These are phyloP conservation scores for Chymomyza amoena DNA, from an alignment of 2,888 invertebrate species.

Conservation along the genomic window DNA sequence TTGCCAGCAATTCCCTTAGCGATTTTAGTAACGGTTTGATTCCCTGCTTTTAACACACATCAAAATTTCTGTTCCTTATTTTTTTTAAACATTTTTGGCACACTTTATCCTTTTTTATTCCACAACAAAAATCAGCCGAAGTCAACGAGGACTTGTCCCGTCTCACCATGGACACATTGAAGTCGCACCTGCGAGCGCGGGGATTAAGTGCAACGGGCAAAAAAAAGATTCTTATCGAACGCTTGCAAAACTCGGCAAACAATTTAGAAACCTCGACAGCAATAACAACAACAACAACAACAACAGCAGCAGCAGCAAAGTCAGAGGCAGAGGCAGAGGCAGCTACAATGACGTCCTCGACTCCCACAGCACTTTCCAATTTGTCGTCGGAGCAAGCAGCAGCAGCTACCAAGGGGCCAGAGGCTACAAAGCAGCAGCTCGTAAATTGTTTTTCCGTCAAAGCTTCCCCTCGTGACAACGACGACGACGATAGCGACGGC, in stretches of 20 bases:
- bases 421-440: conserved; percentile 14
- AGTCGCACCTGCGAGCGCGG: conserved; percentile 56
- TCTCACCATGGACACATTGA: conserved; percentile 60
- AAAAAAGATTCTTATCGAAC: conserved; percentile 65
- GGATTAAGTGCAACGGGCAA: conserved; percentile 60
- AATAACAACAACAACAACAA: conserved; percentile 3
- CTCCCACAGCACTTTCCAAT: conserved; percentile 35
- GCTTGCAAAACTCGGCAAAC: conserved; percentile 44
- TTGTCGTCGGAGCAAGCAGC: conserved; percentile 41
- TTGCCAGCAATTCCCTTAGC: background rate
- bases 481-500: background rate
- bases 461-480: background rate
- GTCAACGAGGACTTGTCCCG: conserved; percentile 37
- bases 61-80: conserved; percentile 32
- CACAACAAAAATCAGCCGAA: conserved; percentile 10
- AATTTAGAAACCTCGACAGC: conserved; percentile 13
- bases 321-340: background rate
- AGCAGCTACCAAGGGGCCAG: conserved; percentile 5
- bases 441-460: background rate
- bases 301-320: too few species aligned
- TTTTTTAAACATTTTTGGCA: conserved; percentile 39
- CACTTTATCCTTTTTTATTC: conserved; percentile 38
- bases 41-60: background rate
- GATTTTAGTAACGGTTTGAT: background rate
- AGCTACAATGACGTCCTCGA: background rate